These are phyloP conservation scores for Leucoraja erinaceus DNA, from an alignment of 2,113 vertebrate species.

Conservation along the genomic window DNA sequence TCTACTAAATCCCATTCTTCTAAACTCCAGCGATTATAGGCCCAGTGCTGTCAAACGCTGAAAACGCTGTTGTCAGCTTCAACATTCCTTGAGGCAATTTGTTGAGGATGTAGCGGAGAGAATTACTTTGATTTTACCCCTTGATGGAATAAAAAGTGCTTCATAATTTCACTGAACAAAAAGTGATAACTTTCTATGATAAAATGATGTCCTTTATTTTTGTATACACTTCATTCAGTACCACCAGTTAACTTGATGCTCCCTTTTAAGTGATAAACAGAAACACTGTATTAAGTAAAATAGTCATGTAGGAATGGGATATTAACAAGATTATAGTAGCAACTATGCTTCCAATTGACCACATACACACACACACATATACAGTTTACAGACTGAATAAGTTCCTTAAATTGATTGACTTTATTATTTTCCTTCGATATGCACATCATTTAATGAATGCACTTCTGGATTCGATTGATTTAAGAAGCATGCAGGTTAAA, in stretches of 20 bases:
- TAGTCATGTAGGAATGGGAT: background rate
- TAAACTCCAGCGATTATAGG: too few relatives aligned
- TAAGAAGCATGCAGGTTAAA: background rate
- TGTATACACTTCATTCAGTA: background rate
- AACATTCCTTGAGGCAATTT: background rate
- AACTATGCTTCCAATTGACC: background rate
- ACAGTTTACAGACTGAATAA: background rate
- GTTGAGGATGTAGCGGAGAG: background rate
- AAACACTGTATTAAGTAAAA: background rate
- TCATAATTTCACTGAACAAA: background rate
- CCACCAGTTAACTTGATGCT: background rate
- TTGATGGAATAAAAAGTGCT: background rate
- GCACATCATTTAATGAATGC: background rate
- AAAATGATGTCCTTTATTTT: background rate
- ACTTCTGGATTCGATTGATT: background rate
- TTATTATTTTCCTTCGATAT: background rate
- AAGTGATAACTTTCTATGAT: background rate
- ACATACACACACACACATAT: background rate
- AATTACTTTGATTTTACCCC: constrained; percentile 2
- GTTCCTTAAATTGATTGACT: background rate
- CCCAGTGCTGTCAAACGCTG: too few relatives aligned
- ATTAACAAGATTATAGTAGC: background rate
- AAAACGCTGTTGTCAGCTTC: background rate
- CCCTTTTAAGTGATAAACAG: background rate
- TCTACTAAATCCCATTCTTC: too few relatives aligned